These are phyloP conservation scores for Hemibagrus wyckioides DNA, from an alignment of 2,113 vertebrate genomes.

Conservation along the genomic window DNA sequence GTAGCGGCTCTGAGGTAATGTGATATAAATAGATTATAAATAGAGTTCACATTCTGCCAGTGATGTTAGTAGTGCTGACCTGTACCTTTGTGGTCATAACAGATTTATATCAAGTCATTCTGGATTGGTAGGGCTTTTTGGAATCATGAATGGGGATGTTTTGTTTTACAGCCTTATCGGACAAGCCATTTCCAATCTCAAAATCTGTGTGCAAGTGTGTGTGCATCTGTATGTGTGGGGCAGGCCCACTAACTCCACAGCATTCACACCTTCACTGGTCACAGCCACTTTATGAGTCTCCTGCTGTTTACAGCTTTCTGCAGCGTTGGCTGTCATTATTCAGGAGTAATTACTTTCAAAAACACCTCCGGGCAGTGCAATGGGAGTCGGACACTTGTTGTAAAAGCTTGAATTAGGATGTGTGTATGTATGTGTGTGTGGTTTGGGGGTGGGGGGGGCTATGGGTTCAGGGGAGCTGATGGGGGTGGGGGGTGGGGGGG, in stretches of 20 bases:
- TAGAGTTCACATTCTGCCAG: not conserved
- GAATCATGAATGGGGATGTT: not conserved
- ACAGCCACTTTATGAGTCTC: constrained; percentile 59
- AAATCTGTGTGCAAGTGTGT: constrained; percentile 20
- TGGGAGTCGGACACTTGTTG: constrained; percentile 18
- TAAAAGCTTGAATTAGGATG: constrained; percentile 12
- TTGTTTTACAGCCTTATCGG: constrained; percentile 6
- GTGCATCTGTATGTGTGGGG: constrained; percentile 27
- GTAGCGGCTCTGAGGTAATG: constrained; percentile 41
- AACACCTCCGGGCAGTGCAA: constrained; percentile 53
- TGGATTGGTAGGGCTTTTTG: not conserved
- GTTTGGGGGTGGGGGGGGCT: no score
- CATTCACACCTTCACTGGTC: constrained; percentile 54
- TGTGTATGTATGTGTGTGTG: not conserved
- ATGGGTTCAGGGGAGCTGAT: no score
- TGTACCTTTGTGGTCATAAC: not conserved
- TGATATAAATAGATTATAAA: constrained; percentile 42
- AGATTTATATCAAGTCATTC: constrained; percentile 4
- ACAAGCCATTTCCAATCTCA: not conserved
- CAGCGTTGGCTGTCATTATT: constrained; percentile 58
- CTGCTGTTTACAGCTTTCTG: constrained; percentile 58
- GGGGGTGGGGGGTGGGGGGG: no score
- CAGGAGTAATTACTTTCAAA: constrained; percentile 57
- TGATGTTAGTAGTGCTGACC: not conserved
- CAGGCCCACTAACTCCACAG: constrained; percentile 43